Percentiles rank a stretch among this genome's conserved stretches.
Evolutionary conservation across 2,888 invertebrate species (phyloP).

Genomic region (Zhuqinia jingwanae): DNA sequence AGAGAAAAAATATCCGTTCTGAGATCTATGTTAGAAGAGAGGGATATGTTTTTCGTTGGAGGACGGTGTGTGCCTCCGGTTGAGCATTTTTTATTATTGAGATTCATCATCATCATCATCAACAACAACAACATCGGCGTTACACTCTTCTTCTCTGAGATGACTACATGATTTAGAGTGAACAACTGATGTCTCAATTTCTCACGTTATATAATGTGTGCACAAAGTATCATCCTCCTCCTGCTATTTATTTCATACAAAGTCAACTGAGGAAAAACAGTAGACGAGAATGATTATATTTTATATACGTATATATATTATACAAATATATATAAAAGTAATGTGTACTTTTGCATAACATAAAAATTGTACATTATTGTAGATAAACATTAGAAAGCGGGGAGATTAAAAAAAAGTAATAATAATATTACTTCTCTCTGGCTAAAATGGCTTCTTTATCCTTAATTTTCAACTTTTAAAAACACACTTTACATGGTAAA

Average conservation of each 20-base stretch:
- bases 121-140: slow-evolving; percentile 1
- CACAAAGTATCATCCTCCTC: slow-evolving; percentile 25
- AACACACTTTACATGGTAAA: slow-evolving; percentile 23
- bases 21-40: not conserved
- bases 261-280: not conserved
- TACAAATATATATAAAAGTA: not conserved
- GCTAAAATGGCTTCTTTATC: slow-evolving; percentile 9
- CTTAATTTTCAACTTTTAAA: slow-evolving; percentile 21
- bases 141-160: slow-evolving; percentile 23
- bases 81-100: slow-evolving; percentile 7
- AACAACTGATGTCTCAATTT: slow-evolving; percentile 72
- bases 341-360: slow-evolving; percentile 22
- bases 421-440: not conserved
- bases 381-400: slow-evolving; percentile 13
- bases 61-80: slow-evolving; percentile 21
- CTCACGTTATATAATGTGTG: slow-evolving; percentile 55
- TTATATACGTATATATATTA: slow-evolving; percentile 18
- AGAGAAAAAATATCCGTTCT: not conserved
- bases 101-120: slow-evolving; percentile 17
- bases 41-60: not conserved
- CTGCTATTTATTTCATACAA: not conserved
- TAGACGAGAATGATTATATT: not conserved
- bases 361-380: slow-evolving; percentile 23
- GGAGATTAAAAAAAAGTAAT: slow-evolving; percentile 32
- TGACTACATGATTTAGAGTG: slow-evolving; percentile 69